These are phyloP conservation scores for Oxyura jamaicensis DNA, from an alignment of 2,113 vertebrate species.

Conservation along the genomic window DNA sequence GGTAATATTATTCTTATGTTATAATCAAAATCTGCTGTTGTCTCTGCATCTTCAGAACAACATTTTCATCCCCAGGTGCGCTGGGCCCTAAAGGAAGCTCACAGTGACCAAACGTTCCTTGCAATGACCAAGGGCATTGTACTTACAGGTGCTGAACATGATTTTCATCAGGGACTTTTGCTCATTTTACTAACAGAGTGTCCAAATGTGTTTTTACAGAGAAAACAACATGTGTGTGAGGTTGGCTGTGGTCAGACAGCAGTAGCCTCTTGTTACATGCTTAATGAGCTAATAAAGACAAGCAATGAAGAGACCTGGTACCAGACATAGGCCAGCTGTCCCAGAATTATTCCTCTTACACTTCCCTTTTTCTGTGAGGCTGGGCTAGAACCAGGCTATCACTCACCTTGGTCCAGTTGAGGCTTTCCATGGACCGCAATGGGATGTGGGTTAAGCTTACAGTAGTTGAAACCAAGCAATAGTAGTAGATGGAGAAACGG, in stretches of 20 bases:
- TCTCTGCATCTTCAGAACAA: background rate
- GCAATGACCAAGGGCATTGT: background rate
- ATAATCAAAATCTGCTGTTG: background rate
- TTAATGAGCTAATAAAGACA: conserved; percentile 42
- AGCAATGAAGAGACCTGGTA: conserved; percentile 1
- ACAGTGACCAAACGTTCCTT: background rate
- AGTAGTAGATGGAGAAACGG: background rate
- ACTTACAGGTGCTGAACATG: accelerated
- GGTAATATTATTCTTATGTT: background rate
- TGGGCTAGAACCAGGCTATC: background rate
- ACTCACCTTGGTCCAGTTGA: background rate
- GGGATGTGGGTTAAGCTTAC: conserved; percentile 15
- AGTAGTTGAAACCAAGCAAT: conserved; percentile 31
- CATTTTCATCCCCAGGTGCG: background rate
- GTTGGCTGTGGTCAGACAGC: background rate
- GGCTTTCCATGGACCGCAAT: background rate
- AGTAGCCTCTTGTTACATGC: background rate
- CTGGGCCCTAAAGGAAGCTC: background rate
- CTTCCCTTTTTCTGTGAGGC: background rate
- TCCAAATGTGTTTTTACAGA: background rate
- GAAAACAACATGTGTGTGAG: background rate
- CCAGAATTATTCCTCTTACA: background rate
- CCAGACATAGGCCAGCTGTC: conserved; percentile 24
- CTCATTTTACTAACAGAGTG: background rate
- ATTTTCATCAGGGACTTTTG: background rate